phyloP scores from a whole-genome alignment of 2,888 invertebrate species.

The Cataglyphis altisquamis region DNA sequence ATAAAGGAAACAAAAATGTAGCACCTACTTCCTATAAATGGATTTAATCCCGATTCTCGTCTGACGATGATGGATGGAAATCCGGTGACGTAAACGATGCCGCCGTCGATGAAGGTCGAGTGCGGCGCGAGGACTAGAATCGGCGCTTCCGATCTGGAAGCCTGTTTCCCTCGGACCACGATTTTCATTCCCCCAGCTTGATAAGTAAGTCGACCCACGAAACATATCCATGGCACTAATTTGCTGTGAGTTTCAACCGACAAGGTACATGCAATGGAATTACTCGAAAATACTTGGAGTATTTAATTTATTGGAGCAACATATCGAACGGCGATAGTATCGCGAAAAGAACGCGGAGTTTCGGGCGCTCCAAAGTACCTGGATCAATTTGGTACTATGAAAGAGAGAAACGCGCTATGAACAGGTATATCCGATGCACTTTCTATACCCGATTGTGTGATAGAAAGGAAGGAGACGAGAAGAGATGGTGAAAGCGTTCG shows the following conservation, averaged over 20 bases:
- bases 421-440: constrained; percentile 12
- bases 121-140: constrained; percentile 96
- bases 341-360: not conserved
- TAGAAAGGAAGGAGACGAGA: constrained; percentile 3
- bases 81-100: constrained; percentile 93
- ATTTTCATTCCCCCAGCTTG: constrained; percentile 93
- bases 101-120: constrained; percentile 95
- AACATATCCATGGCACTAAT: constrained; percentile 89
- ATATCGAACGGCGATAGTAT: not conserved
- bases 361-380: not conserved
- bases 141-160: constrained; percentile 92
- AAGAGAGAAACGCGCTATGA: constrained; percentile 1
- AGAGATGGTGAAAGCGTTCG: constrained; percentile 33
- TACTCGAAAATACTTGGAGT: not conserved
- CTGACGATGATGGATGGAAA: constrained; percentile 95
- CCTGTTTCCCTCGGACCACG: constrained; percentile 92
- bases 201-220: constrained; percentile 92
- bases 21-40: constrained; percentile 95
- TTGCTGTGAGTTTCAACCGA: constrained; percentile 82
- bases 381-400: not conserved
- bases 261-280: constrained; percentile 53
- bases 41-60: constrained; percentile 92
- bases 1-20: constrained; percentile 1
- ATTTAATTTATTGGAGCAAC: not conserved
- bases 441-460: constrained; percentile 17